Evolutionary conservation across 2,113 vertebrate genomes (phyloP), one percentile per base, ranked within the genome.

Genomic region (Zosterops borbonicus): DNA sequence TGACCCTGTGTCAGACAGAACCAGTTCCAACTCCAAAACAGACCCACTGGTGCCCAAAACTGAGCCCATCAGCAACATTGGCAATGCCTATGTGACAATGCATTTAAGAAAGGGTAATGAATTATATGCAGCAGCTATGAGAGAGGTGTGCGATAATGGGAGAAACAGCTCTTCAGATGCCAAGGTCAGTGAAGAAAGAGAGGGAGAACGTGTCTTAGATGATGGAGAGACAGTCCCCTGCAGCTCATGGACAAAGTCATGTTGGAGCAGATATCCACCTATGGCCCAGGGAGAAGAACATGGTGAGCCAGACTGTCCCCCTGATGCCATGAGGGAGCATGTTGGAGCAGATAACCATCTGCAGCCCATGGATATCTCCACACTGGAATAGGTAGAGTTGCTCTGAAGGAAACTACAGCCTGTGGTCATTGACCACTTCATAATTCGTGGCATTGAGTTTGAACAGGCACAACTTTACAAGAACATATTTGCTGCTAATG

Each of bases 51-150:
- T 70, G 33, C 25, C 35, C 33, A 83, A 83, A 79, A 55, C 29
- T 9, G 23, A 58, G 12, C 5, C 27, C 10, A 17, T 25, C 15
- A 35, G 8, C 3, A 3, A 3, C 33, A 24, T 2, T 42, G 11
- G 11, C 53, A 63, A 75, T 0, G 0, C 3, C 6, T n/a, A 11
- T 22, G 10, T 58, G 41, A 49, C 24, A 64, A 55, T 0, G 1
- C 28, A 19, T 39, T 56, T 58, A 39, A 56, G 33, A 70, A 56
- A 77, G 28, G 1, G 5, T 23, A 59, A 74, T 29, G 68, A 71
- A 53, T 39, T 4, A 10, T n/a, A 20, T 35, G 9, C 29, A 84
- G 23, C 16, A 83, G 6, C 23, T 80, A 33, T 67, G 68, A 81
- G 29, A 83, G 18, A 50, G 4, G 20, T 49, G 11, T 62, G 63